A percentile compares a stretch with the other conserved stretches of the same genome.
Evolutionary conservation across 2,113 vertebrate genomes (phyloP).

Genomic region (Stigmatopora nigra): DNA sequence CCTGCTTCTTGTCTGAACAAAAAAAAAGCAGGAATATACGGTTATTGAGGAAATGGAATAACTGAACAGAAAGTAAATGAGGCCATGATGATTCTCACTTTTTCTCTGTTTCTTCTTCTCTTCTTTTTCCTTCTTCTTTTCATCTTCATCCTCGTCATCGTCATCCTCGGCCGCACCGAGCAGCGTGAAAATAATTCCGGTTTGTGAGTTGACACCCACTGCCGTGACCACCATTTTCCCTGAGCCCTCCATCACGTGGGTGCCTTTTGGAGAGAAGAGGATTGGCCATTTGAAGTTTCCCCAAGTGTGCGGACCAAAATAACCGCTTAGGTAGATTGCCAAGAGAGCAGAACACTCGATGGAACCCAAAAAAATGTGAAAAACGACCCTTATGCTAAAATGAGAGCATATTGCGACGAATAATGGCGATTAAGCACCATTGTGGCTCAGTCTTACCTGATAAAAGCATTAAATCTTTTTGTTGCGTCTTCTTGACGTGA

Average conservation of each 20-base stretch:
- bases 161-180: slow-evolving; percentile 86
- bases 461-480: slow-evolving; percentile 92
- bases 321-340: background rate
- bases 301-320: background rate
- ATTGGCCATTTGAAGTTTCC: slow-evolving; percentile 6
- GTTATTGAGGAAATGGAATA: background rate
- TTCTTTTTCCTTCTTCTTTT: slow-evolving; percentile 84
- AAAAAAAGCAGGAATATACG: slow-evolving; percentile 40
- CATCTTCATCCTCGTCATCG: slow-evolving; percentile 86
- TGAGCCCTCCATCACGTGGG: slow-evolving; percentile 99
- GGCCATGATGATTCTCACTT: slow-evolving; percentile 70
- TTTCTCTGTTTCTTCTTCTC: slow-evolving; percentile 93
- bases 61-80: background rate
- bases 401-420: too few relatives aligned
- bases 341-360: background rate
- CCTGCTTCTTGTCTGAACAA: slow-evolving; percentile 92
- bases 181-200: slow-evolving; percentile 98
- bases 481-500: slow-evolving; percentile 88
- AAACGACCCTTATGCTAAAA: background rate
- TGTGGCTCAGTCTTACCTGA: slow-evolving; percentile 73
- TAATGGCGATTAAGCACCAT: too few relatives aligned
- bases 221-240: slow-evolving; percentile 98
- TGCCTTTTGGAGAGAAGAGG: slow-evolving; percentile 73
- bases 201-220: slow-evolving; percentile 96
- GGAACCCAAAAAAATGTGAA: background rate